Base-by-base conservation (phyloP, 1,140 invertebrate species). In the Ganaspis sp. region DNA sequence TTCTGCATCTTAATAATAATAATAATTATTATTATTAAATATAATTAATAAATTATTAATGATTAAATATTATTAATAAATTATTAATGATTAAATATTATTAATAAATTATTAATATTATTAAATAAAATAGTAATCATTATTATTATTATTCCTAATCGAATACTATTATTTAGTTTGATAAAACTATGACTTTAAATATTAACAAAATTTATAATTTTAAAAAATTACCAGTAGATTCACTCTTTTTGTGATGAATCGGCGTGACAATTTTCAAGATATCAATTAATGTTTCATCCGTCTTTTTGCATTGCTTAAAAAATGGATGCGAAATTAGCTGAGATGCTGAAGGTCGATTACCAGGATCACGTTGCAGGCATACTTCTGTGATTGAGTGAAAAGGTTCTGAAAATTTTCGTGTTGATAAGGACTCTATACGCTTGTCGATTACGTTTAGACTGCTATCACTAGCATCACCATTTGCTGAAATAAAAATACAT, bases 361-460 rank as follows among this genome's bases (percentile, higher is more conserved):
- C 87, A 1, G 95, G 93, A 82, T 95, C 94, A 77, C 93, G 93
- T 82, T 94, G 92, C 40, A 95, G 86, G 90, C 95, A 96, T 9
- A 94, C 84, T 80, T 95, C 94, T 45, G 94, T 93, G 81, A 97
- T 93, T 74, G 94, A 92, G 89, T 97, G 96, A 85, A 97, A 95
- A 82, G 93, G 88, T 78, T 95, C 93, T 23, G 93, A 93, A 79
- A 97, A 96, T 81, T 92, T 92, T 53, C 95, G 78, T 26, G 45
- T 82, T 23, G 83, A 84, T 79, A 80, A 85, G 72, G 69, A 72
- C 76, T 85, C 81, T 9, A 81, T 76, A 5, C 82, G 78, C 71
- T 80, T 82, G 12, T 69, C 75, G 17, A 81, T 81, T 5, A 70
- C 70, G 72, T 83, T 83, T 69, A 79, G 75, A 81, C 79, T 81